Base-by-base conservation (phyloP, 2,113 vertebrate species). In the Lates calcarifer region DNA sequence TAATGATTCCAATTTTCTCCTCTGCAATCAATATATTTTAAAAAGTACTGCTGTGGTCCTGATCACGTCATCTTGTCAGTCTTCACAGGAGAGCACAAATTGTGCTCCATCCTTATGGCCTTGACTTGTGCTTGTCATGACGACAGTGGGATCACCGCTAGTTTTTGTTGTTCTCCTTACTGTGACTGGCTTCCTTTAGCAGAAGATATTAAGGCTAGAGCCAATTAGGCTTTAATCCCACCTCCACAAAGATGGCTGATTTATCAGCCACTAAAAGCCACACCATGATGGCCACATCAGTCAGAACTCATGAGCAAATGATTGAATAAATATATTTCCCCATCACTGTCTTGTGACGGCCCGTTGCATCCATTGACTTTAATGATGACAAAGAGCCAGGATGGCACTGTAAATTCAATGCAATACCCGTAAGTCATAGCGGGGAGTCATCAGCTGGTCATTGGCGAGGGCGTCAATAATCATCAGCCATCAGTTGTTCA, bases 241-340 rank as follows among this genome's bases (percentile, higher is more conserved):
- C 77, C 73, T 81, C 70, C 67, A 72, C 33, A 63, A 56, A 17
- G 0, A 11, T 2, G 17, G 18, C 56, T 81, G 73, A 93, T 89
- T 90, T 87, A 91, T 91, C 84, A 47, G 73, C 89, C 76, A 73
- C 62, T 90, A 79, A 91, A 88, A 84, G 78, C 67, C 71, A 72
- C 47, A 51, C 29, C 1, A 6, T 57, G 65, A 91, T 75, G 18
- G 81, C 2, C 82, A 29, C 73, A 82, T 90, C 63, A 74, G 84
- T 64, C 33, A 3, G 45, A 74, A 74, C 67, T 86, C 73, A 72
- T 60, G 63, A 83, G 84, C 65, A 88, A 88, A 82, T 61, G 64
- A 87, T 58, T 74, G 83, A 79, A 87, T 91, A 74, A 87, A 89
- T 81, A 79, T 81, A 82, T 90, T 89, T 86, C 77, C 79, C 77